A percentile compares a stretch with the other conserved stretches of the same genome.
phyloP scores from a whole-genome alignment of 2,797 vertebrate genomes.

The Hafferia zeledoni region DNA sequence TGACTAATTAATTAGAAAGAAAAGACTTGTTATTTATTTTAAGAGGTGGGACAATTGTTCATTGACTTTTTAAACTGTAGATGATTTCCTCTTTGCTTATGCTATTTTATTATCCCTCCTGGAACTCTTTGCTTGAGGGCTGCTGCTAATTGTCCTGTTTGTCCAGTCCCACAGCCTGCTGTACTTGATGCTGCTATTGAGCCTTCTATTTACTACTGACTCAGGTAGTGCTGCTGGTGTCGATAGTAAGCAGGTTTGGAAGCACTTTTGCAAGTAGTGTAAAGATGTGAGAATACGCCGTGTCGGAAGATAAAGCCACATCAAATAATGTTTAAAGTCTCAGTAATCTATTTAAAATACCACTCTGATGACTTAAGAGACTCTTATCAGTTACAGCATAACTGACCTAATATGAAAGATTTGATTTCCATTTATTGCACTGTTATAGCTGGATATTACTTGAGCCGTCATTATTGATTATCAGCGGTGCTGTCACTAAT shows the following conservation, averaged over 20 bases:
- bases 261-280: background rate
- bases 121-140: background rate
- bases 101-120: background rate
- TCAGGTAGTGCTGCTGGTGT: rapidly evolving
- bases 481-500: background rate
- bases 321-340: background rate
- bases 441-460: background rate
- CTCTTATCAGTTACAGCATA: background rate
- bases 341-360: background rate
- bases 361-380: background rate
- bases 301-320: background rate
- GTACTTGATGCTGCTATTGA: rapidly evolving
- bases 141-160: background rate
- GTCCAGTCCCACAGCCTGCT: background rate
- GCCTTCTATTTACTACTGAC: background rate
- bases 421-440: background rate
- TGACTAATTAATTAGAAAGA: background rate
- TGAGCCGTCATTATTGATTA: background rate
- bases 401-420: background rate
- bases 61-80: background rate
- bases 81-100: background rate
- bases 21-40: background rate
- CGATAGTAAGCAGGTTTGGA: background rate
- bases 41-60: background rate
- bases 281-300: background rate